phyloP scores from a whole-genome alignment of 2,797 vertebrate genomes.

The Buphagus erythrorhynchus region DNA sequence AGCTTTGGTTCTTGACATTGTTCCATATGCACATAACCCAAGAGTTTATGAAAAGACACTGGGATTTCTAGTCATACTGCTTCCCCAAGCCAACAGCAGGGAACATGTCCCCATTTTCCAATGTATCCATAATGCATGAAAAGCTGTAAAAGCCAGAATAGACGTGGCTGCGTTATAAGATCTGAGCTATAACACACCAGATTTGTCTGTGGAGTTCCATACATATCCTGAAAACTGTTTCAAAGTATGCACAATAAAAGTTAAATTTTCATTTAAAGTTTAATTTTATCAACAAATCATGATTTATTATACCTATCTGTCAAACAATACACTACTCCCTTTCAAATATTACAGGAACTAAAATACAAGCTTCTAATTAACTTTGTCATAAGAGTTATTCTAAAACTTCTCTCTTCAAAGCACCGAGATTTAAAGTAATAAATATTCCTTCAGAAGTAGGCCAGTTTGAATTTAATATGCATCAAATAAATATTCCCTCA shows the following conservation, averaged over 20 bases:
- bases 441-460: conserved; percentile 70
- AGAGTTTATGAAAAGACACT: background rate
- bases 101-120: background rate
- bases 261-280: conserved; percentile 50
- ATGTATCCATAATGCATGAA: background rate
- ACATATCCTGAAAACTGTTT: background rate
- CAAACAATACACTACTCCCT: background rate
- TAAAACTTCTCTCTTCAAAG: conserved; percentile 60
- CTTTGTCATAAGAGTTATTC: conserved; percentile 42
- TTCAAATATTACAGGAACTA: conserved; percentile 39
- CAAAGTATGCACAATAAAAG: conserved; percentile 28
- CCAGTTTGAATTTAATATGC: conserved; percentile 67
- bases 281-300: conserved; percentile 46
- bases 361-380: conserved; percentile 53
- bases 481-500: conserved; percentile 84
- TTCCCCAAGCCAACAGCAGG: background rate
- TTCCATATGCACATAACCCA: background rate
- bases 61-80: background rate
- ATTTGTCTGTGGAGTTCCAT: background rate
- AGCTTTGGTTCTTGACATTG: background rate
- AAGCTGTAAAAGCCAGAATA: background rate
- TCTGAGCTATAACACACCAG: background rate
- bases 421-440: conserved; percentile 65
- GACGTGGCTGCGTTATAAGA: background rate
- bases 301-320: conserved; percentile 43